Conservation (phyloP, 2,113 vertebrate species). For the Pygathrix nemaeus region DNA sequence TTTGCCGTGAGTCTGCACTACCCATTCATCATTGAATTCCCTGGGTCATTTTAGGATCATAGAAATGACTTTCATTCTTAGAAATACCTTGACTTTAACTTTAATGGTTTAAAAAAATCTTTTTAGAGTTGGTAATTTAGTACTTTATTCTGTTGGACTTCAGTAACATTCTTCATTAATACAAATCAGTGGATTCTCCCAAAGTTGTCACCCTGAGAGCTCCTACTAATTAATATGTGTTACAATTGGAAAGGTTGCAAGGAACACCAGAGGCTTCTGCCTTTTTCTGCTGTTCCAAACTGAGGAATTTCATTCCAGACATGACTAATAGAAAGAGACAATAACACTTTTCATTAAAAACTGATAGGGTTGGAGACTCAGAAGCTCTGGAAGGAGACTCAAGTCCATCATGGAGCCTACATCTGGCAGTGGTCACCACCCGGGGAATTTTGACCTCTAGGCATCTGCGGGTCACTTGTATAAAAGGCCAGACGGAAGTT, state of each 20-base stretch:
- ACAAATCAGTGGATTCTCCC: background rate
- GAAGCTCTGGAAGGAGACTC: background rate
- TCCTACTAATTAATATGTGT: background rate
- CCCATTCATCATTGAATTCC: fast-evolving
- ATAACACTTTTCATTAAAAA: background rate
- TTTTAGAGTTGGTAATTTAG: background rate
- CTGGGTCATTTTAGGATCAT: background rate
- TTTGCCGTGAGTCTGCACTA: background rate
- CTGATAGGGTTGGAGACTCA: background rate
- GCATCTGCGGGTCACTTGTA: background rate
- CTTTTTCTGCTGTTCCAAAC: background rate
- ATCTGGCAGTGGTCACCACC: background rate
- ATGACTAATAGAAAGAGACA: background rate
- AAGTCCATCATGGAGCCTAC: background rate
- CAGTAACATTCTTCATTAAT: background rate
- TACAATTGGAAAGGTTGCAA: background rate
- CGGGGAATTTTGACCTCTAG: background rate
- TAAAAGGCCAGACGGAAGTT: background rate
- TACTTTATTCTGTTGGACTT: background rate
- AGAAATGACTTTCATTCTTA: background rate
- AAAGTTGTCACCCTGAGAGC: background rate
- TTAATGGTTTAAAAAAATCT: background rate
- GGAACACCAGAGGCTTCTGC: background rate
- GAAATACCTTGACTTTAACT: background rate
- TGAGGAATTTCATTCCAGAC: background rate